phyloP scores from a whole-genome alignment of 1,140 invertebrate species.

The Brachionus asplanchnoidis region DNA sequence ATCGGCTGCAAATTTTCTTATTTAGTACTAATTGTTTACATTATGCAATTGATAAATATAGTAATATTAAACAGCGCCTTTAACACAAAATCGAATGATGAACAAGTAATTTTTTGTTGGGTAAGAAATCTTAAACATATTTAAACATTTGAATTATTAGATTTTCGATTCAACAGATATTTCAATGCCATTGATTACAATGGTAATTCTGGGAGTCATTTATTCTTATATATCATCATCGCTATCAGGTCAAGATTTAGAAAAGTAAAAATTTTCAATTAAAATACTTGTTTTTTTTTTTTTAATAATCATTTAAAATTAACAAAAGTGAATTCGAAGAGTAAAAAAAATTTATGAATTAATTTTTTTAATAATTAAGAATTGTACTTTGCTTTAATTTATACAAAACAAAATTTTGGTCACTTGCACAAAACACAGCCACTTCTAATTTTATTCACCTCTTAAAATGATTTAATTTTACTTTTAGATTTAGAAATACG shows the following conservation, averaged over 20 bases:
- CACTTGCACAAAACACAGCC: background rate
- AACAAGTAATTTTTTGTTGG: background rate
- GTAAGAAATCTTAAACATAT: background rate
- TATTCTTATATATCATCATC: slow-evolving; percentile 29
- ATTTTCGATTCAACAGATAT: background rate
- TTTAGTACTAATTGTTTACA: background rate
- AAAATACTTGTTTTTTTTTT: background rate
- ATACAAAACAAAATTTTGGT: background rate
- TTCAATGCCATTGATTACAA: background rate
- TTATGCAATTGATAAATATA: background rate
- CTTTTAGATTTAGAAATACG: background rate
- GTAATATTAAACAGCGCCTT: background rate
- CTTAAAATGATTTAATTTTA: background rate
- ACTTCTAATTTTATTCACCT: too few relatives aligned
- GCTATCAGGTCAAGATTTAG: background rate
- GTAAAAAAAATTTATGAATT: background rate
- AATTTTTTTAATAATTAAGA: background rate
- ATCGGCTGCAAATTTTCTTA: background rate
- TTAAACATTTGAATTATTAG: background rate
- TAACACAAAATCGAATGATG: background rate
- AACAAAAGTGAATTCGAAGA: background rate
- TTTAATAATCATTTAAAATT: background rate
- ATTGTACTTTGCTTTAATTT: background rate
- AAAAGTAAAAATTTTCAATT: slow-evolving; percentile 5
- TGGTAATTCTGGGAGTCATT: slow-evolving; percentile 3